Evolutionary conservation across 2,888 invertebrate genomes (phyloP).

Genomic region (Phalera bucephala): DNA sequence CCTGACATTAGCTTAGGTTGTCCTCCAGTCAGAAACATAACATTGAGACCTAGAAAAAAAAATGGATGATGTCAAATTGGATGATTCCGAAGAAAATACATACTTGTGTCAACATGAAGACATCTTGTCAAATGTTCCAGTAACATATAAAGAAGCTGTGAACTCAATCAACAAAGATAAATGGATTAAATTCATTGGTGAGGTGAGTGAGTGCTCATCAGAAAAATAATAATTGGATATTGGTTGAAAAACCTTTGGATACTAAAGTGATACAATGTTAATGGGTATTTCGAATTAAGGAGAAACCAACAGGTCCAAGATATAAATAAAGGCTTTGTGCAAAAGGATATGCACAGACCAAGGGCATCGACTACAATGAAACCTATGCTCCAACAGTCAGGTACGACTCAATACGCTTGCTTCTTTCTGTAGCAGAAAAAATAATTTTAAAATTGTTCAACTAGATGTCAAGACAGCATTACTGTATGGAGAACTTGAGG

Average conservation of each 20-base stretch:
- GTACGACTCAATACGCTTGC: conserved; percentile 21
- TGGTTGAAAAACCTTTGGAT: conserved; percentile 4
- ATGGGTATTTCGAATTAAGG: conserved; percentile 26
- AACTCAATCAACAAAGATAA: too few species aligned
- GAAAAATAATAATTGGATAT: conserved; percentile 5
- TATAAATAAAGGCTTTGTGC: conserved; percentile 17
- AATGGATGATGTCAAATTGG: too few species aligned
- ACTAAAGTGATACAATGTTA: conserved; percentile 16
- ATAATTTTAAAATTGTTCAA: not conserved
- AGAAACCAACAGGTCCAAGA: conserved; percentile 18
- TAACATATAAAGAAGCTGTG: too few species aligned
- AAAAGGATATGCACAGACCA: conserved; percentile 3
- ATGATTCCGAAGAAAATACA: too few species aligned
- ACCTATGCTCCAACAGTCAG: conserved; percentile 21
- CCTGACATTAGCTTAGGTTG: too few species aligned
- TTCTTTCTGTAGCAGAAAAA: conserved; percentile 8
- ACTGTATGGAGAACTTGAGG: conserved; percentile 3
- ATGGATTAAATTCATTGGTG: too few species aligned
- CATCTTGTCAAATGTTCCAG: too few species aligned
- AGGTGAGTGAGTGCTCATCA: too few species aligned
- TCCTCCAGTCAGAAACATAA: too few species aligned
- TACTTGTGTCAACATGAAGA: too few species aligned
- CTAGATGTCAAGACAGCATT: conserved; percentile 16
- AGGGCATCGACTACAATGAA: conserved; percentile 4
- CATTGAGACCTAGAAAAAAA: too few species aligned